Percentiles rank a stretch among this genome's conserved stretches.
These are phyloP conservation scores for Phragmatobia fuliginosa DNA, from an alignment of 2,888 invertebrate genomes.

Conservation along the genomic window DNA sequence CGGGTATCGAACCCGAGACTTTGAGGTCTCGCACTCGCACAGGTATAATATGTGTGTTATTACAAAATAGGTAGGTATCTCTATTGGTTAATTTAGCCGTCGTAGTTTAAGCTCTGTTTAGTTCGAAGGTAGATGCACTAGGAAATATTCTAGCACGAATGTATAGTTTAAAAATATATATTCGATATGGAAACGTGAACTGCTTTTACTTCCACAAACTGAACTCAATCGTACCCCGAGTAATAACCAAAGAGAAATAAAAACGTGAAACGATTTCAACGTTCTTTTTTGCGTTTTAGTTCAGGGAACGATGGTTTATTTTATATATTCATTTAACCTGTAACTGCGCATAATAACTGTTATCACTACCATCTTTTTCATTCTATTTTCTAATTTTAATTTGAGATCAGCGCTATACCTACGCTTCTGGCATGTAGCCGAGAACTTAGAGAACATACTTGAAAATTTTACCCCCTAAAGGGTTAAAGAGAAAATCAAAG, in stretches of 20 bases:
- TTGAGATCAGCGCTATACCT: background rate
- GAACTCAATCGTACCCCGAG: background rate
- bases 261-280: background rate
- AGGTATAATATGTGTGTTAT: too few species aligned
- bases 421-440: too few species aligned
- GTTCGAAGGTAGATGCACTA: too few species aligned
- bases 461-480: too few species aligned
- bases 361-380: background rate
- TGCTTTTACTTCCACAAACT: background rate
- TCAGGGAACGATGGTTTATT: background rate
- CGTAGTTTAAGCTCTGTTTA: too few species aligned
- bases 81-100: too few species aligned
- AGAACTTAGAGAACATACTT: too few species aligned
- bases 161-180: background rate
- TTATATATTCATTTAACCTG: background rate
- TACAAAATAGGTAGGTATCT: too few species aligned
- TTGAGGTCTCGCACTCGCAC: too few species aligned
- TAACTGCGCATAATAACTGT: background rate
- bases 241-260: slow-evolving; percentile 2
- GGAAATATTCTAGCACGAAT: too few species aligned
- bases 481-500: too few species aligned
- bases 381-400: background rate
- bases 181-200: background rate
- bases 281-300: background rate
- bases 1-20: too few species aligned